Base-by-base conservation (phyloP, 2,888 invertebrate species). In the Leptopilina syphax region DNA sequence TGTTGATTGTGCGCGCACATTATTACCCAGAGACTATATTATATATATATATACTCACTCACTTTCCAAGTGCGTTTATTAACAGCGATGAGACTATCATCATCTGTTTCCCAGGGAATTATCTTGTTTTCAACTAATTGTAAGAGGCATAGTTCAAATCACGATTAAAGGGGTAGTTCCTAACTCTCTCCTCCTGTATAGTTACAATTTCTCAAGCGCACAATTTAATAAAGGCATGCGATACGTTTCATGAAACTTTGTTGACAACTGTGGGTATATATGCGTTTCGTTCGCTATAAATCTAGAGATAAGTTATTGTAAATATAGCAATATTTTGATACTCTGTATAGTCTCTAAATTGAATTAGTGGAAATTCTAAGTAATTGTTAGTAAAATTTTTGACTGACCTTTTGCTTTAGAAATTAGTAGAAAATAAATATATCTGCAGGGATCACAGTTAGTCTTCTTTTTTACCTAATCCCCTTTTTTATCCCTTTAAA, bases 101-200 rank as follows among this genome's bases (percentile, higher is more conserved):
- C 83, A 77, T 81, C 78, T 78, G 80, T 83, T 82, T 82, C 81
- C 77, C 84, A 78, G 78, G 63, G 80, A 78, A 80, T 89, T 89
- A 89, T 89, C 89, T 88, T 90, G 89, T 90, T 90, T 90, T 89
- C 87, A 90, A 90, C 89, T 89, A 90, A 90, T 90, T 90, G 90
- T 86, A 86, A 87, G 89, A 87, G 87, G 86, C 88, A 88, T 87
- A 87, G 86, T 89, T 87, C 88, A 86, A 85, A 83, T 85, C 83
- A 68, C 12, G 79, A 83, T 80, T 77, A 81, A 79, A 27, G 54
- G 54, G 47, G 27, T 70, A 73, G 50, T 54, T 73, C 27, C 70
- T 34, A 73, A 73, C 34, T 34, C 34, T 34, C 34, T 34, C 34
- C 34, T 73, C 9, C 54, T 73, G 34, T 3, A 34, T 34, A 34